phyloP scores from a whole-genome alignment of 2,113 vertebrate species.

The Clarias batrachus region DNA sequence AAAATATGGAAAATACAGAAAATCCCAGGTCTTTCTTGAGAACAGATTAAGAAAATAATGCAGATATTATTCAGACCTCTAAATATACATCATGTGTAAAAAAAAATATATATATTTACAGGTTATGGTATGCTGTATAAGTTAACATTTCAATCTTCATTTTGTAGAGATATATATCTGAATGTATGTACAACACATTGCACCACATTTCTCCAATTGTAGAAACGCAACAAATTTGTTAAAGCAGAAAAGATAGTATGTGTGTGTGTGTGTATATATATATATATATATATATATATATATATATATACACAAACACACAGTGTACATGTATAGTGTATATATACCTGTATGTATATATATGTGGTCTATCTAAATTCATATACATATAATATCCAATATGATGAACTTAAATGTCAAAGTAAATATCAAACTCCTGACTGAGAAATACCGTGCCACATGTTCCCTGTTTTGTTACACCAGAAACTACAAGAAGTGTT shows the following conservation, averaged over 20 bases:
- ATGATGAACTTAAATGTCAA: not conserved
- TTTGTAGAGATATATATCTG: not conserved
- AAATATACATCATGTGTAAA: not conserved
- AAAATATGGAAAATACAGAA: not conserved
- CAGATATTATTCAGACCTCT: not conserved
- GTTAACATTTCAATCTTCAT: not conserved
- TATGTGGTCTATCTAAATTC: not conserved
- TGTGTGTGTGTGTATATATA: not conserved
- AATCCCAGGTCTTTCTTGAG: not conserved
- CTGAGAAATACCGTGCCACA: not conserved
- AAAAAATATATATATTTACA: not conserved
- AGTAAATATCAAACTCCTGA: not conserved
- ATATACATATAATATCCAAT: not conserved
- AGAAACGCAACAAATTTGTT: not conserved
- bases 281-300: no score
- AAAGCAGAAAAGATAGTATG: not conserved
- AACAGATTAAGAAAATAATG: not conserved
- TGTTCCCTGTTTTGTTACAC: not conserved
- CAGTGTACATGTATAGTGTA: no score
- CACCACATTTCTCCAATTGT: not conserved
- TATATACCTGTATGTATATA: no score
- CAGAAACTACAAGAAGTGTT: not conserved
- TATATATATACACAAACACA: no score
- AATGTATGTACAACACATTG: not conserved
- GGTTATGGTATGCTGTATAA: not conserved